phyloP scores from a whole-genome alignment of 64 coral and sea anemone species.

The Montipora cactus region DNA sequence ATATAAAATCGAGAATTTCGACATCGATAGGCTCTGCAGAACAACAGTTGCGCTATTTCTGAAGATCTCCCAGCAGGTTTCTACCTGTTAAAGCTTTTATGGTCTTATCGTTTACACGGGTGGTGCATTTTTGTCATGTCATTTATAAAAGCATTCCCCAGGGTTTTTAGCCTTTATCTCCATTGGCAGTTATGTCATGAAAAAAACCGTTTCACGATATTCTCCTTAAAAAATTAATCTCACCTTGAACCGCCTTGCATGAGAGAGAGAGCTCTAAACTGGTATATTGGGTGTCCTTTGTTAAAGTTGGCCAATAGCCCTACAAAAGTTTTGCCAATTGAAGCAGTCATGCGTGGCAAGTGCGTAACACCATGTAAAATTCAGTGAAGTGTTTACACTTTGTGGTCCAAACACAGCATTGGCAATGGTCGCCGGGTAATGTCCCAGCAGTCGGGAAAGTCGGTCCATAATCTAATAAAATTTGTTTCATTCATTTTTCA shows the following conservation, averaged over 20 bases:
- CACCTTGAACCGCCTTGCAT: too few species aligned
- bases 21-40: not conserved
- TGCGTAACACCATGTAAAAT: not conserved
- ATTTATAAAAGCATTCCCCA: conserved; percentile 8
- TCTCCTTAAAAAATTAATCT: too few species aligned
- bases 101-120: not conserved
- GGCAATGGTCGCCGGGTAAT: too few species aligned
- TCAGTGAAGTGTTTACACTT: not conserved
- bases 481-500: not conserved
- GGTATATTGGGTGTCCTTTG: not conserved
- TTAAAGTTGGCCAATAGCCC: not conserved
- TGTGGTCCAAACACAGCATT: not conserved
- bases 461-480: not conserved
- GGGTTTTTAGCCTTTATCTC: not conserved
- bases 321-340: not conserved
- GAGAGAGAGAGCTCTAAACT: not conserved
- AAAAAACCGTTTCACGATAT: not conserved
- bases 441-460: not conserved
- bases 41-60: not conserved
- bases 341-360: conserved; percentile 1
- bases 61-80: not conserved
- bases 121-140: conserved; percentile 55
- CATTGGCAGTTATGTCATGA: conserved; percentile 25
- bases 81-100: conserved; percentile 9
- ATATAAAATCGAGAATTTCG: not conserved